Evolutionary conservation across 2,888 invertebrate species (phyloP).

Genomic region (Chloroclysta siterata): DNA sequence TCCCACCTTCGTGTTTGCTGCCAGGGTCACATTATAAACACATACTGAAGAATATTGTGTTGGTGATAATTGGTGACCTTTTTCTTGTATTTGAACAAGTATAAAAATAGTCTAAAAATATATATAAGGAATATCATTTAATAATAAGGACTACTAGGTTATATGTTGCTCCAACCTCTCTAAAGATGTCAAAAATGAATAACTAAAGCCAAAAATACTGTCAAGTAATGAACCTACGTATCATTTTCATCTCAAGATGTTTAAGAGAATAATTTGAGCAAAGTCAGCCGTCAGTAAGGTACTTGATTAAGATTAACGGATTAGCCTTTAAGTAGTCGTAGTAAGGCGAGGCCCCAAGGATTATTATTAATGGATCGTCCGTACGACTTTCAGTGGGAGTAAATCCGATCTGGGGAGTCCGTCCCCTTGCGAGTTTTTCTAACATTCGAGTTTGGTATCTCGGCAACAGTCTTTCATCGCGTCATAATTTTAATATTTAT

Average conservation of each 20-base stretch:
- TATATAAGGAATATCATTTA: too few species aligned
- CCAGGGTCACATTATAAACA: too few species aligned
- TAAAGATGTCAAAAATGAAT: too few species aligned
- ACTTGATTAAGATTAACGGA: slow-evolving; percentile 65
- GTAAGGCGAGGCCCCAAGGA: slow-evolving; percentile 49
- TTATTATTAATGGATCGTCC: slow-evolving; percentile 59
- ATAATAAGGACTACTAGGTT: too few species aligned
- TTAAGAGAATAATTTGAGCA: slow-evolving; percentile 38
- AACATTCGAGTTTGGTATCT: slow-evolving; percentile 6
- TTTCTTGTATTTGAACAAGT: too few species aligned
- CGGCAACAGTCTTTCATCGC: background rate
- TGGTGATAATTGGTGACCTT: too few species aligned
- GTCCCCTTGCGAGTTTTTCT: slow-evolving; percentile 18
- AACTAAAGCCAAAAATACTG: too few species aligned
- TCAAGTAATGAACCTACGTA: slow-evolving; percentile 5
- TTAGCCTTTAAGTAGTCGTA: slow-evolving; percentile 53
- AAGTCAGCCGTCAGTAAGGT: slow-evolving; percentile 57
- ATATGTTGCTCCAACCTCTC: too few species aligned
- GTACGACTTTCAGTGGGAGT: slow-evolving; percentile 47
- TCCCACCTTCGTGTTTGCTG: too few species aligned
- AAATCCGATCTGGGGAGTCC: slow-evolving; percentile 26
- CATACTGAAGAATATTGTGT: too few species aligned
- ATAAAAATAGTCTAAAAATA: too few species aligned
- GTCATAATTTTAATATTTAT: background rate
- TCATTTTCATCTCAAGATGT: slow-evolving; percentile 32